phyloP scores from a whole-genome alignment of 2,113 vertebrate species.

The Elephas maximus region DNA sequence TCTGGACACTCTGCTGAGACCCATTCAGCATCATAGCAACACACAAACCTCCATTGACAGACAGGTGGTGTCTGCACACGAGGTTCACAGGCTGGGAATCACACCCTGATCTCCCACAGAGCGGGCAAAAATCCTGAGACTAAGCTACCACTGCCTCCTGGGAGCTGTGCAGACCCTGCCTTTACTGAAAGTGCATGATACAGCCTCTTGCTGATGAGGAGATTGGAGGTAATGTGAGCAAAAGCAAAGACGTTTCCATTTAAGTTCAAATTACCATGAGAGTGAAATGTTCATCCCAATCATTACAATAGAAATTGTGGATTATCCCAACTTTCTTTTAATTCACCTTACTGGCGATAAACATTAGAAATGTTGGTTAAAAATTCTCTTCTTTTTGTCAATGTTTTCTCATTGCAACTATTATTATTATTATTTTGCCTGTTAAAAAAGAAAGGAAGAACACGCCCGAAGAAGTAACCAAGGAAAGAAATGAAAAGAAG shows the following conservation, averaged over 20 bases:
- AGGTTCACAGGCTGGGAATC: background rate
- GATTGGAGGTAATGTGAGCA: background rate
- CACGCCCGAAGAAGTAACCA: background rate
- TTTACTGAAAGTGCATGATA: background rate
- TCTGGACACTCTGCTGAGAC: background rate
- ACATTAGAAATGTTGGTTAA: background rate
- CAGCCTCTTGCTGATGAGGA: background rate
- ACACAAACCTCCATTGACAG: background rate
- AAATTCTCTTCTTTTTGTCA: background rate
- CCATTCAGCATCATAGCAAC: background rate
- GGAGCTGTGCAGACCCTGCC: background rate
- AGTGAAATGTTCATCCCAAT: background rate
- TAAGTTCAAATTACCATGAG: background rate
- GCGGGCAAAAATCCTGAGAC: no score
- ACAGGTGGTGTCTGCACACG: background rate
- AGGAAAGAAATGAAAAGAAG: background rate
- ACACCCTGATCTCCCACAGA: background rate
- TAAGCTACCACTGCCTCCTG: background rate
- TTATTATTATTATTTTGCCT: background rate
- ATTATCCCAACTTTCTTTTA: background rate
- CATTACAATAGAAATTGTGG: background rate
- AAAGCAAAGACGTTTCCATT: background rate
- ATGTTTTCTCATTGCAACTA: background rate
- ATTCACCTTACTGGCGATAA: background rate
- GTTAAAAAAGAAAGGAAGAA: background rate